Percentiles rank a stretch among this genome's conserved stretches.
Evolutionary conservation across 2,113 vertebrate genomes (phyloP).

Genomic region (Neolamprologus ventralis): DNA sequence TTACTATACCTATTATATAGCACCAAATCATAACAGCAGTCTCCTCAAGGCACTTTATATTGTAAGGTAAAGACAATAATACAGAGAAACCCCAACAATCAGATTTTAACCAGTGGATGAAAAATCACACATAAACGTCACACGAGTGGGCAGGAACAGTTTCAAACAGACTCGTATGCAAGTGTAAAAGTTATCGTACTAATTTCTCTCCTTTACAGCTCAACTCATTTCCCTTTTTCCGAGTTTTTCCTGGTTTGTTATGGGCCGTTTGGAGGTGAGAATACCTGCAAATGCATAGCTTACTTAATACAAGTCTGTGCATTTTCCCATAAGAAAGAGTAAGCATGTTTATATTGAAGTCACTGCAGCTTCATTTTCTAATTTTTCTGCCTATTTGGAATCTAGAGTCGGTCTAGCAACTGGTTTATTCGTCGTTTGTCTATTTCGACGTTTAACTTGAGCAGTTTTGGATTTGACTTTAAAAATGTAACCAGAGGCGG

Average conservation of each 20-base stretch:
- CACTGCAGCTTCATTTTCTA: fast-evolving
- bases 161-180: background rate
- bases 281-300: background rate
- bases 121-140: background rate
- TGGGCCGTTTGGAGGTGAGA: background rate
- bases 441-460: fast-evolving
- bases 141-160: fast-evolving
- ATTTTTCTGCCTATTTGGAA: background rate
- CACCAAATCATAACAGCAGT: background rate
- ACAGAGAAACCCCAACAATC: background rate
- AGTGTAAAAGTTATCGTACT: background rate
- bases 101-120: background rate
- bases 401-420: fast-evolving
- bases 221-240: background rate
- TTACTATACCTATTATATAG: background rate
- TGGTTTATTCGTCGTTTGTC: fast-evolving
- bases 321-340: background rate
- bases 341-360: background rate
- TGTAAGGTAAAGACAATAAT: background rate
- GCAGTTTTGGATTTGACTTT: background rate
- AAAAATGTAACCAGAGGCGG: background rate
- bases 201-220: background rate
- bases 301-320: background rate
- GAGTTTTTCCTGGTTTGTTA: background rate
- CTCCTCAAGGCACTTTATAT: fast-evolving